Conservation (phyloP, 1,140 invertebrate species). For the Aleiodes sp. region DNA sequence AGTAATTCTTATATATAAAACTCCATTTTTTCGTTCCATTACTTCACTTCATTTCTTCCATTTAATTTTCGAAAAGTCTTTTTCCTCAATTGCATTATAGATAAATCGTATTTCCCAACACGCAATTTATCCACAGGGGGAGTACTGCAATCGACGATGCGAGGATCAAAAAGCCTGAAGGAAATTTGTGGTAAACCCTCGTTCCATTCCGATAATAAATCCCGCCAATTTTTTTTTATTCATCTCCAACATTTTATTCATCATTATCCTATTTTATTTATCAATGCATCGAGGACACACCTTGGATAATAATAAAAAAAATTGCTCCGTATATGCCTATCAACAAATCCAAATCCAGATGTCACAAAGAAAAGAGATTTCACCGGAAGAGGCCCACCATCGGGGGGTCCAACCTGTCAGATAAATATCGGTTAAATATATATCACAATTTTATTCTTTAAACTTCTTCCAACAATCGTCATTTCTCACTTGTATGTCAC, state of each 20-base stretch:
- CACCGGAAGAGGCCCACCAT: background rate
- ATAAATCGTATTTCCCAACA: slow-evolving; percentile 4
- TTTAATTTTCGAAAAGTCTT: slow-evolving; percentile 7
- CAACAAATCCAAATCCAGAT: no score
- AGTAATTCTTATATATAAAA: no score
- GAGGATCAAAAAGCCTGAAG: slow-evolving; percentile 5
- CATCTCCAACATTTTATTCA: background rate
- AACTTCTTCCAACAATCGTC: slow-evolving; percentile 5
- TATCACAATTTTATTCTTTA: slow-evolving; percentile 14
- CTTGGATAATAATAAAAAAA: slow-evolving; percentile 22
- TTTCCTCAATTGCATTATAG: background rate
- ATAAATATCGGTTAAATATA: slow-evolving; percentile 15
- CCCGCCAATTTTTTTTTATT: background rate
- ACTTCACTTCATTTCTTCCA: background rate
- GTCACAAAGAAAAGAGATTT: background rate
- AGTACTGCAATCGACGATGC: slow-evolving; percentile 9
- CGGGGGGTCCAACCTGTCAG: slow-evolving; percentile 20
- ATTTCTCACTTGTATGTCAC: background rate
- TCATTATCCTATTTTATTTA: background rate
- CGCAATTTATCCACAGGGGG: slow-evolving; percentile 3
- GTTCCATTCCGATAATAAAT: background rate
- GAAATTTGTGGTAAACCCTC: background rate
- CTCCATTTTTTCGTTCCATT: background rate
- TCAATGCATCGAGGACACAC: slow-evolving; percentile 2
- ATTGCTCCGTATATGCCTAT: slow-evolving; percentile 24